Evolutionary conservation across 2,113 vertebrate species (phyloP).

Genomic region (Edolisoma coerulescens): DNA sequence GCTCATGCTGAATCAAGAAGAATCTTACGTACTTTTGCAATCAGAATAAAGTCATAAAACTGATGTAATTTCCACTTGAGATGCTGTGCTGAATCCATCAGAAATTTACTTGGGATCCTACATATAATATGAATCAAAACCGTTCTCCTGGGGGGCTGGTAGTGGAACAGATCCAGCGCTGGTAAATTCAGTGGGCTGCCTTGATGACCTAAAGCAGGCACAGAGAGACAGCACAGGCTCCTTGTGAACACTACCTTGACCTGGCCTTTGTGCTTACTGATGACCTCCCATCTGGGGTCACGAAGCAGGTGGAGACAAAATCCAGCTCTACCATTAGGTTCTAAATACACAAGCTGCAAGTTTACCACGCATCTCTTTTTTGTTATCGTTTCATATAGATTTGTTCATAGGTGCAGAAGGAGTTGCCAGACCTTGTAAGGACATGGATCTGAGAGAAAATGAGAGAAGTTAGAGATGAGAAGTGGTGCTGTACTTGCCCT

Average conservation of each 20-base stretch:
- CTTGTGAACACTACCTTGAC: not conserved
- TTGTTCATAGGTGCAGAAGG: not conserved
- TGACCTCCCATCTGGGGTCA: not conserved
- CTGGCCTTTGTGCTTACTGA: not conserved
- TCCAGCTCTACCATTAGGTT: not conserved
- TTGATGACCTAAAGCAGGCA: not conserved
- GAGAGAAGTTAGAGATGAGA: not conserved
- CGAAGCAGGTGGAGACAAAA: not conserved
- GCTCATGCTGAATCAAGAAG: not conserved
- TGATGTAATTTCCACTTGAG: not conserved
- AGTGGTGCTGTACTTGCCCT: not conserved
- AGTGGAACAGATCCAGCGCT: not conserved
- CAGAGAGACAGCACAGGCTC: not conserved
- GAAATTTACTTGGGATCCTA: not conserved
- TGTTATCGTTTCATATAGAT: not conserved
- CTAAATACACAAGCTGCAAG: not conserved
- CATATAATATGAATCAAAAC: not conserved
- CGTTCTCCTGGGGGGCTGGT: not conserved
- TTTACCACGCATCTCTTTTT: not conserved
- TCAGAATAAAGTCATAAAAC: not conserved
- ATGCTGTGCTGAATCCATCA: not conserved
- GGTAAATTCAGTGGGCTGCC: not conserved
- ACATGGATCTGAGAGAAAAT: fast-evolving
- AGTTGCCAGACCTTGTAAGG: not conserved
- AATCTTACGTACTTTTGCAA: not conserved